Base-by-base conservation (phyloP, 2,113 vertebrate genomes). In the Poeciliopsis prolifica region DNA sequence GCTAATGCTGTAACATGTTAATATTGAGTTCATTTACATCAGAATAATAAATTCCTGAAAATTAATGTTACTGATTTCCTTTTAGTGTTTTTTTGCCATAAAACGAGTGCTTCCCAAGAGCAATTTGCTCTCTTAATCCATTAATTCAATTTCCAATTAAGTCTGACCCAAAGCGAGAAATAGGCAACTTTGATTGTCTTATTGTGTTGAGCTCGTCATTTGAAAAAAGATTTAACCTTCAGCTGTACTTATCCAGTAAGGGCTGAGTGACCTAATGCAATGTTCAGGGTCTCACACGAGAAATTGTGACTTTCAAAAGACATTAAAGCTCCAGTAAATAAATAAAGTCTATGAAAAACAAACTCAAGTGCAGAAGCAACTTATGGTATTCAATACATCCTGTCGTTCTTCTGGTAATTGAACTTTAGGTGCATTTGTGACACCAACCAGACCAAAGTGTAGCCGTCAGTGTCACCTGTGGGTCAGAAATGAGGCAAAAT, bases 11-110 rank as follows among this genome's bases (percentile, higher is more conserved):
- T 65, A 44, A 70, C 70, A 70, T 44, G 22, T n/a, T n/a, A 58
- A 61, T 74, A 63, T 71, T 74, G 35, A 35, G 64, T 30, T 54
- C 26, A 79, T 68, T 70, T 31, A 78, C 22, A 78, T 72, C 10
- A 26, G 3, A 48, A 31, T 13, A 64, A 65, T 63, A 60, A 60
- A 76, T 71, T 51, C n/a, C 42, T 51, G 68, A 54, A 61, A 24
- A 35, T 61, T 0, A 74, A 51, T 31, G 61, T 51, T 62, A 31
- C 15, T 26, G 66, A 37, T 69, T 75, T 64, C 64, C 17, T 33
- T 58, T 82, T 15, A 65, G 19, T 51, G 1, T 64, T 60, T 74
- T 28, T 28, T 28, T 28, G 31, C 26, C 1, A 51, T 30, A 51
- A 68, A 58, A 51, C 0, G 42, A 51, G 1, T 17, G 19, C 65